Base-by-base conservation (phyloP, 2,797 vertebrate genomes). In the Rhinichthys osculus region DNA sequence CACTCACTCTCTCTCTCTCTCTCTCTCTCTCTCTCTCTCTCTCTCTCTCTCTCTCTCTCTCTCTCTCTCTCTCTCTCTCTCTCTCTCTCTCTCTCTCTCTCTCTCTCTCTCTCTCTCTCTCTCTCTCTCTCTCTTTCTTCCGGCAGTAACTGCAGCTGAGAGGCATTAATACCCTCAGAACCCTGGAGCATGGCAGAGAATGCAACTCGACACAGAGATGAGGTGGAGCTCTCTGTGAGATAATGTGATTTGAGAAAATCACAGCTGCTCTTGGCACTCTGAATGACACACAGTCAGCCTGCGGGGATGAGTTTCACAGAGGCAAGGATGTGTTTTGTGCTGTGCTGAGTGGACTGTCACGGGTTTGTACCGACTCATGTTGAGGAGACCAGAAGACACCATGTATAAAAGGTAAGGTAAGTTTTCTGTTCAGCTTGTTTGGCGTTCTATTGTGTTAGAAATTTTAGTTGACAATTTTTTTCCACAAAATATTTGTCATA, bases 241-340 rank as follows among this genome's bases (percentile, higher is more conserved):
- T 92, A 91, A 89, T 89, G 84, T 81, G 50, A 87, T 89, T 90
- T 90, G 64, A 86, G 80, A 81, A 84, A 86, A 59, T 85, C 69
- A 84, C 84, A 40, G 69, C 66, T 77, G 86, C 77, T 85, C 67
- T 77, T 69, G 83, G 66, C 80, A 79, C 74, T 89, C 76, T 82
- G 50, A 76, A 84, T 81, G 59, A 57, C 21, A 83, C 80, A 66
- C 38, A 78, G 78, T 80, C 83, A 87, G 78, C 59, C 73, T 40
- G 35, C 30, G 21, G 67, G 84, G 87, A 83, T 83, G 87, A 87
- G 84, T 81, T 88, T 80, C 74, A 83, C 82, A 76, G 80, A 70
- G 64, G 66, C 86, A 81, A 77, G 74, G 69, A 87, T 90, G 82
- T 83, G 66, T 81, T 86, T 64, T 69, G 64, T 80, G 67, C 73